These are phyloP conservation scores for Sebastes matsubarae DNA, from an alignment of 2,797 vertebrate species.

Conservation along the genomic window DNA sequence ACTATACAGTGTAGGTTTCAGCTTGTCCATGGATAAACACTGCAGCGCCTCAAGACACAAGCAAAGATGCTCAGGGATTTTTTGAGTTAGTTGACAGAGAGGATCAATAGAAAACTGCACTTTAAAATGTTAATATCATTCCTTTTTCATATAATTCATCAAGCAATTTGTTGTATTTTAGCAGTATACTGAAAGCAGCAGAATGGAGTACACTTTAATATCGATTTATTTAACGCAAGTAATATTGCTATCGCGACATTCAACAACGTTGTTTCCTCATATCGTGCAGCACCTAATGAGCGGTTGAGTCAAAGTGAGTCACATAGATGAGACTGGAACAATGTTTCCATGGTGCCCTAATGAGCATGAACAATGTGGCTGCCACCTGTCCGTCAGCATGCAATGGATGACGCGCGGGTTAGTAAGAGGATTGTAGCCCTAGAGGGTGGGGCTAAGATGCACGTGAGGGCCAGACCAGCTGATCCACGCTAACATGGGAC, in stretches of 20 bases:
- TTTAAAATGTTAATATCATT: not conserved
- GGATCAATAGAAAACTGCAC: too few relatives aligned
- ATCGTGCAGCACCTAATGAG: not conserved
- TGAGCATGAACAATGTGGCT: constrained; percentile 40
- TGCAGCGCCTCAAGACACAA: too few relatives aligned
- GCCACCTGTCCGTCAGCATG: constrained; percentile 57
- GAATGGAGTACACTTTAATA: not conserved
- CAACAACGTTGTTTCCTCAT: not conserved
- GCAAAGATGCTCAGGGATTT: too few relatives aligned
- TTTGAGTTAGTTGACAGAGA: not conserved
- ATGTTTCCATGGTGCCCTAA: constrained; percentile 9
- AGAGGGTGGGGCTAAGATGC: constrained; percentile 17
- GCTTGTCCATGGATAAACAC: too few relatives aligned
- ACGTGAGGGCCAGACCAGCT: constrained; percentile 45
- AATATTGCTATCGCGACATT: not conserved
- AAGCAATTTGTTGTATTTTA: not conserved
- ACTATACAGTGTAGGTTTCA: too few relatives aligned
- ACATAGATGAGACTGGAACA: constrained; percentile 23
- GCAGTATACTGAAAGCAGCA: not conserved
- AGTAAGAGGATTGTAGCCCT: constrained; percentile 71
- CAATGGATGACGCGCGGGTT: constrained; percentile 18
- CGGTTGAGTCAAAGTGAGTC: constrained; percentile 27
- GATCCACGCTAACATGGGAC: constrained; percentile 43
- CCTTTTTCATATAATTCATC: not conserved
- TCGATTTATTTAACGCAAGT: not conserved